Evolutionary conservation across 64 coral and sea anemone species (phyloP), one percentile per base, ranked within the genome.

Genomic region (Actinia tenebrosa): DNA sequence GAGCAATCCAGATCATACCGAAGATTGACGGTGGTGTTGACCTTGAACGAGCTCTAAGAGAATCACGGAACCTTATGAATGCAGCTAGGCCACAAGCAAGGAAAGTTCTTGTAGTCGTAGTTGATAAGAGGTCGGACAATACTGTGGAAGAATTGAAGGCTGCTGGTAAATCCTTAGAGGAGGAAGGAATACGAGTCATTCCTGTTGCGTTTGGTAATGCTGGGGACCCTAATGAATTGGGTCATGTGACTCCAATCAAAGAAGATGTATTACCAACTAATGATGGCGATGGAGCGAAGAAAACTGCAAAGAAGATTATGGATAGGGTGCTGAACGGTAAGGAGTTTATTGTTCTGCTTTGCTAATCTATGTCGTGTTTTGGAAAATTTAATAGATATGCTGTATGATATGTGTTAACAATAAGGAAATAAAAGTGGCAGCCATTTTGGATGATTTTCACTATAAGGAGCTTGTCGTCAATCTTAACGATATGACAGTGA

Each of bases 61-160:
- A 77, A 27, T 84, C 75, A 72, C 50, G 54, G 77, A 85, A 79
- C 52, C 80, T 92, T 44, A 75, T 75, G 69, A 72, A 77, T 16
- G 16, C 44, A 26, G 77, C 46, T 58, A 20, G 90, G 47, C 85
- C 90, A 61, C 54, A 87, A 22, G 89, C 90, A 26, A 91, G 80
- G 37, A 91, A 91, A 47, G 85, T 91, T 10, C 64, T 96, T 56
- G 92, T 98, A 52, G 84, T 98, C 30, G 55, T 98, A 27, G 94
- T 98, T 23, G 95, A 98, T 80, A 87, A 79, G 46, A 89, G 83
- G 16, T 94, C 89, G 5, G 88, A 79, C 7, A 94, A 90, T 45
- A 80, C 16, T 25, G 25, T 52, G 60, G 87, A 94, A 20, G 78
- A 91, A 19, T 56, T 89, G 16, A 86, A 75, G 61, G 55, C 53